These are phyloP conservation scores for Microctenopoma stevenorrisi DNA, from an alignment of 2,797 vertebrate genomes.

Conservation along the genomic window DNA sequence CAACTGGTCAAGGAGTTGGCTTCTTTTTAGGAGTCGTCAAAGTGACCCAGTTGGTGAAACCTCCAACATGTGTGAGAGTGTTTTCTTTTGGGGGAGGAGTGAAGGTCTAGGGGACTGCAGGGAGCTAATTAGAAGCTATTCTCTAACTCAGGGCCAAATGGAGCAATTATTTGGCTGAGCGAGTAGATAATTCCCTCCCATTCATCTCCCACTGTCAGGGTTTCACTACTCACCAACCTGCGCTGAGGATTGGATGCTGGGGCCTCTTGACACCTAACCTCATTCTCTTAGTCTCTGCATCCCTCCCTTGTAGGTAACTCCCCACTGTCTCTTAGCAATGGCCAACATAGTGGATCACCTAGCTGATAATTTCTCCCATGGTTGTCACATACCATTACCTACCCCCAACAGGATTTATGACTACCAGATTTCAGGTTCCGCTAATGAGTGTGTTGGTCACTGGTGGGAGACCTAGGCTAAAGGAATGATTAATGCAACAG, in stretches of 20 bases:
- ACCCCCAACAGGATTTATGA: constrained; percentile 73
- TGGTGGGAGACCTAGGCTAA: constrained; percentile 65
- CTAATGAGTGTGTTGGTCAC: constrained; percentile 73
- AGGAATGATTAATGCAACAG: constrained; percentile 73
- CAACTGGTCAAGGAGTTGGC: constrained; percentile 65
- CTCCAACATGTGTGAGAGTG: constrained; percentile 84
- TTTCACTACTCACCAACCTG: constrained; percentile 86
- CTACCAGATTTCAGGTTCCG: constrained; percentile 63
- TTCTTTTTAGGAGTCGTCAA: constrained; percentile 72
- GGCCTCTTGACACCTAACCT: constrained; percentile 64
- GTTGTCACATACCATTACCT: constrained; percentile 69
- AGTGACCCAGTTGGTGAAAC: constrained; percentile 81
- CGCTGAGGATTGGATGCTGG: constrained; percentile 77
- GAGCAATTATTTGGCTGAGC: constrained; percentile 88
- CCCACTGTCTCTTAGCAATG: constrained; percentile 84
- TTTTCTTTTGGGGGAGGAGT: constrained; percentile 80
- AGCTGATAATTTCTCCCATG: constrained; percentile 69
- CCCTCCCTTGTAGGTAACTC: constrained; percentile 59
- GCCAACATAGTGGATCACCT: constrained; percentile 81
- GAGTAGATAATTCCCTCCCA: constrained; percentile 90
- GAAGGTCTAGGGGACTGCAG: constrained; percentile 76
- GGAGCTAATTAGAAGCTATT: constrained; percentile 87
- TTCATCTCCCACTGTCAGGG: constrained; percentile 86
- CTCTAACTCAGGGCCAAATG: constrained; percentile 89
- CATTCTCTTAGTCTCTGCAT: constrained; percentile 16